Evolutionary conservation across 2,113 vertebrate genomes (phyloP).

Genomic region (Corythoichthys intestinalis): DNA sequence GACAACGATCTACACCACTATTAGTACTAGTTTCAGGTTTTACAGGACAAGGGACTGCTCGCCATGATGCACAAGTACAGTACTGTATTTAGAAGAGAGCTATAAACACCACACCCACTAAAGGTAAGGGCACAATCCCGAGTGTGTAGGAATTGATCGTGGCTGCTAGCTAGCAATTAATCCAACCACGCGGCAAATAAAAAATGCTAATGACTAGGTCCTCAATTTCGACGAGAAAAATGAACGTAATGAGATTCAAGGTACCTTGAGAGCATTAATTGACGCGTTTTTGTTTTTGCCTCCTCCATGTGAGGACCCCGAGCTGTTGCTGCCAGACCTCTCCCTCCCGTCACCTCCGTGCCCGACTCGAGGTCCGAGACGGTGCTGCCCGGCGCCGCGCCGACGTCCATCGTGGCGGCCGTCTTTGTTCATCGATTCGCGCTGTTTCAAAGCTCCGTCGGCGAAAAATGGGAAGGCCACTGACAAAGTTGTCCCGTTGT

Average conservation of each 20-base stretch:
- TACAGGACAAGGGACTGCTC: too few species aligned
- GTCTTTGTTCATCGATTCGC: conserved; percentile 74
- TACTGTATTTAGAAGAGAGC: neutral
- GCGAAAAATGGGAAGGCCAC: neutral
- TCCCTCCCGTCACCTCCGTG: conserved; percentile 74
- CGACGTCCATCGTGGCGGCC: conserved; percentile 72
- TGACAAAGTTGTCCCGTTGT: conserved; percentile 18
- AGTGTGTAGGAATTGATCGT: neutral
- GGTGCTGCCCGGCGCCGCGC: conserved; percentile 72
- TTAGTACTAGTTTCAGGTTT: too few species aligned
- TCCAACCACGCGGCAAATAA: conserved; percentile 9
- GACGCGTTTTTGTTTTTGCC: conserved; percentile 70
- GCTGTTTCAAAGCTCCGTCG: conserved; percentile 2
- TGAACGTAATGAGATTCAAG: neutral
- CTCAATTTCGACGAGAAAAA: neutral
- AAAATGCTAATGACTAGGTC: neutral
- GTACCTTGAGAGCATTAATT: conserved; percentile 66
- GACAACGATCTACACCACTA: too few species aligned
- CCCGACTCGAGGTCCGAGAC: conserved; percentile 63
- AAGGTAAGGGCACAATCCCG: conserved; percentile 13
- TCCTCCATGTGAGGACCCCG: conserved; percentile 77
- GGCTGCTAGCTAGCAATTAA: neutral
- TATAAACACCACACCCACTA: conserved; percentile 3
- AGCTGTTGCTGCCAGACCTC: conserved; percentile 78
- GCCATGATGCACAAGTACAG: neutral